Evolutionary conservation across 1,140 invertebrate species (phyloP).

Genomic region (Vanessa atalanta): DNA sequence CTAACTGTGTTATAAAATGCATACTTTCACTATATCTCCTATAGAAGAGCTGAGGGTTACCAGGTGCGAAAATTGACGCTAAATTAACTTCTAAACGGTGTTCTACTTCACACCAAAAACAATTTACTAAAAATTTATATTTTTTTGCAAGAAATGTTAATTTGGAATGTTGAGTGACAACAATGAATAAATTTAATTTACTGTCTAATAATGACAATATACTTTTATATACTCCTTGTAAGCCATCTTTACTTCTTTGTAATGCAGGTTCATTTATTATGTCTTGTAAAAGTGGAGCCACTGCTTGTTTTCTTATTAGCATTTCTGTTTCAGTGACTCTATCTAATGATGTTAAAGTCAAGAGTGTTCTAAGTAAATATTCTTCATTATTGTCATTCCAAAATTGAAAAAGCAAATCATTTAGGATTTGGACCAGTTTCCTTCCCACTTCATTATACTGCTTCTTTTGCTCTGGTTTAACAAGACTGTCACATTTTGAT

Average conservation of each 20-base stretch:
- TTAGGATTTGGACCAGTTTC: constrained; percentile 82
- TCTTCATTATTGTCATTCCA: constrained; percentile 81
- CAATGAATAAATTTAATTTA: constrained; percentile 83
- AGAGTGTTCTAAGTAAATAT: constrained; percentile 83
- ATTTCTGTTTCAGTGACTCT: constrained; percentile 87
- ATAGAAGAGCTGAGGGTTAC: constrained; percentile 94
- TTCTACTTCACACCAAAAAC: constrained; percentile 94
- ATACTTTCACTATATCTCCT: constrained; percentile 90
- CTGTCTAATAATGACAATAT: constrained; percentile 87
- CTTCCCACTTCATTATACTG: constrained; percentile 80
- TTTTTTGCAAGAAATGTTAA: constrained; percentile 83
- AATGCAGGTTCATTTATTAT: constrained; percentile 89
- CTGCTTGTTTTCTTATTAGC: constrained; percentile 86
- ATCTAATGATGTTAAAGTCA: constrained; percentile 85
- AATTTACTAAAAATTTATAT: constrained; percentile 93
- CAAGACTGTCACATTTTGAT: constrained; percentile 83
- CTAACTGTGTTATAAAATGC: constrained; percentile 89
- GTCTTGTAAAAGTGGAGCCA: constrained; percentile 86
- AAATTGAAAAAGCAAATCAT: constrained; percentile 83
- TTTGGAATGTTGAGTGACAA: constrained; percentile 83
- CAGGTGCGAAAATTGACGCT: constrained; percentile 92
- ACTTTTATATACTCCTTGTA: constrained; percentile 88
- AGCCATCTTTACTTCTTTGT: constrained; percentile 85
- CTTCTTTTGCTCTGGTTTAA: constrained; percentile 76
- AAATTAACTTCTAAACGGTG: constrained; percentile 88